These are phyloP conservation scores for Fragum sueziense DNA, from an alignment of 2,888 invertebrate species.

Conservation along the genomic window DNA sequence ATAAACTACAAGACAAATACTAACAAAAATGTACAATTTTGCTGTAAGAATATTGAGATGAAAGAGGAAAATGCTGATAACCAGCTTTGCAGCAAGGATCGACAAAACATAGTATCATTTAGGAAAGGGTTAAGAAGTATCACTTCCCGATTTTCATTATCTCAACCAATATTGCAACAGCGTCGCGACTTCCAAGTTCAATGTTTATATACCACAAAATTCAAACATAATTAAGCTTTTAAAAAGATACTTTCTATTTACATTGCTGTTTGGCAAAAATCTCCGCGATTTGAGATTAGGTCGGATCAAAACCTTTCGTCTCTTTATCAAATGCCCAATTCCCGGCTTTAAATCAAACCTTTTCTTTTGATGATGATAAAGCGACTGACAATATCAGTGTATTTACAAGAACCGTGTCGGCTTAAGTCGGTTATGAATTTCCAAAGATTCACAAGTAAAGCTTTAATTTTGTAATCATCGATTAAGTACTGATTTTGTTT, in stretches of 20 bases:
- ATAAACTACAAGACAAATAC: too few relatives aligned
- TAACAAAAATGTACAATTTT: too few relatives aligned
- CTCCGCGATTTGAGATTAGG: slow-evolving; percentile 51
- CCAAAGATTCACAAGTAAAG: too few relatives aligned
- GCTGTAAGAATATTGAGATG: too few relatives aligned
- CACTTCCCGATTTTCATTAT: neutral
- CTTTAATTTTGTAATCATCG: too few relatives aligned
- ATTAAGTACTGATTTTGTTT: too few relatives aligned
- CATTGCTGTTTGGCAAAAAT: slow-evolving; percentile 48
- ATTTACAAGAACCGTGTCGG: slow-evolving; percentile 28
- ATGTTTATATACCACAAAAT: slow-evolving; percentile 38
- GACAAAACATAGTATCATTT: neutral
- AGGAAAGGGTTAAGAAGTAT: neutral
- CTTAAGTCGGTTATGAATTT: neutral
- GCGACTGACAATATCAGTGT: slow-evolving; percentile 35
- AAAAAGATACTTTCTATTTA: slow-evolving; percentile 60
- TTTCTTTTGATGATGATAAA: slow-evolving; percentile 56
- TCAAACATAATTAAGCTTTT: slow-evolving; percentile 60
- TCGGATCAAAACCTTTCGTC: slow-evolving; percentile 34
- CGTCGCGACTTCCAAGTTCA: slow-evolving; percentile 16
- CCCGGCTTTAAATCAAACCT: slow-evolving; percentile 54
- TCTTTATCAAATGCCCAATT: slow-evolving; percentile 40
- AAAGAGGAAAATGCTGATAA: too few relatives aligned
- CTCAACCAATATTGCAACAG: neutral
- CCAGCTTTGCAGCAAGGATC: too few relatives aligned